These are phyloP conservation scores for Hapalemur alaotrensis DNA, from an alignment of 2,797 vertebrate genomes.

Conservation along the genomic window DNA sequence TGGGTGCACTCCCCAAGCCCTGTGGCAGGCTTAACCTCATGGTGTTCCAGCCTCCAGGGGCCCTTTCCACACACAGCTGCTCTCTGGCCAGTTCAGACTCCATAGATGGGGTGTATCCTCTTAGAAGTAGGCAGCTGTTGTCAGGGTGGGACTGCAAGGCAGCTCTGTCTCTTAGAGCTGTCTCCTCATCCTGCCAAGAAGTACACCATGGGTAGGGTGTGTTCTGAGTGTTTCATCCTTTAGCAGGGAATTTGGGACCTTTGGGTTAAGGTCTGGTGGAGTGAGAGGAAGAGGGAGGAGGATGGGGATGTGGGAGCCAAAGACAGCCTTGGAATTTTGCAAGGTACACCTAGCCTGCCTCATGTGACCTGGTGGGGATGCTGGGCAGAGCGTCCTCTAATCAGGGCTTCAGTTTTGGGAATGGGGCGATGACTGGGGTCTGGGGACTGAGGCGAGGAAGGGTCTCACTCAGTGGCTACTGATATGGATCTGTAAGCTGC, in stretches of 20 bases:
- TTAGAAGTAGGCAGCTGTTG: not conserved
- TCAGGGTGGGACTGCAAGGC: not conserved
- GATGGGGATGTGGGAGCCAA: not conserved
- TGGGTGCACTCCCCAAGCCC: not conserved
- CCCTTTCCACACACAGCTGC: not conserved
- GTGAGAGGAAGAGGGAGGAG: not conserved
- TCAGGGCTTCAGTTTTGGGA: not conserved
- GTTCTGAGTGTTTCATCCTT: not conserved
- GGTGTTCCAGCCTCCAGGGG: not conserved
- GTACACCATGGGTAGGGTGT: not conserved
- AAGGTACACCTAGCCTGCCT: not conserved
- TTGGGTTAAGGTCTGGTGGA: not conserved
- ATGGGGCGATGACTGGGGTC: not conserved
- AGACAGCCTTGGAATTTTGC: not conserved
- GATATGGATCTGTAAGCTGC: not conserved
- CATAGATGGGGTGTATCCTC: not conserved
- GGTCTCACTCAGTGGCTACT: not conserved
- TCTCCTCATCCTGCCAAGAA: not conserved
- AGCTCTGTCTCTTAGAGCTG: not conserved
- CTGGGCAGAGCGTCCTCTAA: not conserved
- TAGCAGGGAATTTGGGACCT: not conserved
- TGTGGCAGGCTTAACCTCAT: not conserved
- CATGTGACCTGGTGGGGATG: too few species aligned
- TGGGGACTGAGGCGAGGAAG: not conserved
- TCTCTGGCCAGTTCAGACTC: not conserved